Evolutionary conservation across 2,797 vertebrate genomes (phyloP), one percentile per base, ranked within the genome.

Genomic region (Oreochromis grahami): DNA sequence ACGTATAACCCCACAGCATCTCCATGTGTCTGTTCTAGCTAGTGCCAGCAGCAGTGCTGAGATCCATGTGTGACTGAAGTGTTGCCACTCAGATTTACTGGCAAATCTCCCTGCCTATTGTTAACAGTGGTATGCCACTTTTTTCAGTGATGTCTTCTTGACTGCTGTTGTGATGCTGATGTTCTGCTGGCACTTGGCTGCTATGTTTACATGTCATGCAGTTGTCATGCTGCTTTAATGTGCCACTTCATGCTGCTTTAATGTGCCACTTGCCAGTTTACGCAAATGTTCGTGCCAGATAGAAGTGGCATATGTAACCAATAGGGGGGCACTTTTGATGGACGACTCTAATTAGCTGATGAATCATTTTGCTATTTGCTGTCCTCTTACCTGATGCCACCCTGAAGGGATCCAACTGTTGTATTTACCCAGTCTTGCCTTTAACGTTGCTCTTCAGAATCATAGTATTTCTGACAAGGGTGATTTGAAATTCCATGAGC

Each of bases 321-420:
- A 7, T n/a, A 36, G 12, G 53, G 34, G 70, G 43, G 5, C 8
- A 6, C 41, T 55, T 82, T 80, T 72, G 80, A 86, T 79, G 34
- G 29, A 55, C 29, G 32, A 14, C 24, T 26, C 58, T 86, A 83
- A 84, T 83, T 79, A 83, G 34, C 85, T 55, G 52, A 84, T 84
- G 82, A 86, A 77, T 89, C 79, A 87, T 84, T 53, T 45, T 32
- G 55, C 74, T 76, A 50, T 55, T 34, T 52, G 68, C 70, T 43
- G 32, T 76, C n/a, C 77, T 80, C 34, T 72, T 58, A 82, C 38
- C 43, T 8, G 43, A 65, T 41, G 2, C 79, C 77, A 51, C 38
- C 21, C 52, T 56, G 70, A 79, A 79, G 51, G 26, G 19, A 50
- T 79, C 78, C 21, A 36, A 24, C 79, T 74, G 85, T 55, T 34